These are phyloP conservation scores for Serilophus lunatus DNA, from an alignment of 2,113 vertebrate species.

Conservation along the genomic window DNA sequence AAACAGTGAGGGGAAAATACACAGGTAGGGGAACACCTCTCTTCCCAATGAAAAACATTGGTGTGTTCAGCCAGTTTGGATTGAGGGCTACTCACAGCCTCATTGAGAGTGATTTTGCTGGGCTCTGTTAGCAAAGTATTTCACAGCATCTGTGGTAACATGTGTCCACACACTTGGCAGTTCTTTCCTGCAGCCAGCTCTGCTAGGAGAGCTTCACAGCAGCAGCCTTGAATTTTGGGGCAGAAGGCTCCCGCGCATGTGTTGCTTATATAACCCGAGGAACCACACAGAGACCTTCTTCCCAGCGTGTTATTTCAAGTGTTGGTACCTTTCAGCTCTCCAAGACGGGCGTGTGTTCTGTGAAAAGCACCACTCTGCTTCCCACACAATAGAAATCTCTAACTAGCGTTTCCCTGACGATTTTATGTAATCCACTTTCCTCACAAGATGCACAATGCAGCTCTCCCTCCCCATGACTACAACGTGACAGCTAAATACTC, in stretches of 20 bases:
- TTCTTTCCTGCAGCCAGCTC: not conserved
- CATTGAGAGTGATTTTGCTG: not conserved
- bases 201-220: not conserved
- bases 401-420: conserved; percentile 39
- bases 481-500: not conserved
- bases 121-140: not conserved
- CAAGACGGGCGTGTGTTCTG: conserved; percentile 26
- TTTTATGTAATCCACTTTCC: conserved; percentile 61
- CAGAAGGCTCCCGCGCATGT: not conserved
- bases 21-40: not conserved
- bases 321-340: conserved; percentile 37
- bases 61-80: not conserved
- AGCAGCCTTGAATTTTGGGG: not conserved
- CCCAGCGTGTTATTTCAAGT: conserved; percentile 2
- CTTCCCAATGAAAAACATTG: not conserved
- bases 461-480: conserved; percentile 8
- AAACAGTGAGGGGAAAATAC: not conserved
- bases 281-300: conserved; percentile 27
- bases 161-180: not conserved
- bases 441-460: conserved; percentile 33
- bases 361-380: conserved; percentile 44
- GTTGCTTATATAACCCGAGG: conserved; percentile 1
- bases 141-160: not conserved
- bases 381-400: conserved; percentile 51
- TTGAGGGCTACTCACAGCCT: not conserved